These are phyloP conservation scores for Cecropterus lyciades DNA, from an alignment of 1,140 invertebrate species.

Conservation along the genomic window DNA sequence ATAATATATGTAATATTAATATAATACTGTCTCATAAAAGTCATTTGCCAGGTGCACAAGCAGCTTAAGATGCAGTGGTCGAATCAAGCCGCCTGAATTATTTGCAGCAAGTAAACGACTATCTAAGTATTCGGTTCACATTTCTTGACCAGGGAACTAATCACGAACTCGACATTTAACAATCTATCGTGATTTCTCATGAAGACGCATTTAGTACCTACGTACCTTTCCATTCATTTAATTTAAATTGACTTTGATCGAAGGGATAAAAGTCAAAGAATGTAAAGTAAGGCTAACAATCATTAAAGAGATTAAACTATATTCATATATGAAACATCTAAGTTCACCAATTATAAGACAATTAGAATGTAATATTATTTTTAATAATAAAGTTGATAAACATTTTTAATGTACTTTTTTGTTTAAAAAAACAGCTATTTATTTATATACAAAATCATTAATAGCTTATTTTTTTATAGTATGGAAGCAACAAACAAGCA, in stretches of 20 bases:
- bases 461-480: no score
- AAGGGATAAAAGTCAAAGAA: not conserved
- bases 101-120: constrained; percentile 13
- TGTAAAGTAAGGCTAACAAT: no score
- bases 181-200: constrained; percentile 30
- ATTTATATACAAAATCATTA: no score
- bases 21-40: not conserved
- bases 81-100: constrained; percentile 12
- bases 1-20: no score
- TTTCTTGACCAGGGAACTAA: constrained; percentile 34
- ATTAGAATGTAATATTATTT: no score
- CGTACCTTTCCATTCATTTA: constrained; percentile 6
- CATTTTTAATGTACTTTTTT: no score
- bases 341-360: no score
- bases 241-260: constrained; percentile 17
- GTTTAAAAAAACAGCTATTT: no score
- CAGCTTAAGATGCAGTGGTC: not conserved
- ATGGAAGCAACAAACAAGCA: no score
- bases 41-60: not conserved
- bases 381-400: no score
- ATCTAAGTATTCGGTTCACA: constrained; percentile 19
- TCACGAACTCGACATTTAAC: constrained; percentile 36
- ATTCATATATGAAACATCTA: no score
- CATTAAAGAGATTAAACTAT: no score
- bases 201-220: constrained; percentile 14